phyloP scores from a whole-genome alignment of 1,140 invertebrate species.

The Grapholita molesta region DNA sequence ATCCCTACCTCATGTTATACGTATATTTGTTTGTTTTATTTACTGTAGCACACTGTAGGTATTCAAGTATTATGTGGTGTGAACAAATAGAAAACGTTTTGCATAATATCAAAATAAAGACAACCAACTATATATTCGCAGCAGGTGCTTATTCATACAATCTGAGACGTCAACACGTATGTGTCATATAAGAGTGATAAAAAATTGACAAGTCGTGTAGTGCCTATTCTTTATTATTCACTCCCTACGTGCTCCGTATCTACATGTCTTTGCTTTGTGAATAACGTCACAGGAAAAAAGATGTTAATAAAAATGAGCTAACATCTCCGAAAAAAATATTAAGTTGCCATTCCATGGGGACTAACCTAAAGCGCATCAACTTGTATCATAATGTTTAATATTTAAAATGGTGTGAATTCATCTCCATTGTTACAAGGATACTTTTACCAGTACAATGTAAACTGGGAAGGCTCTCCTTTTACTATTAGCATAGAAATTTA shows the following conservation, averaged over 20 bases:
- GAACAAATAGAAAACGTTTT: background rate
- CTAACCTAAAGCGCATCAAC: slow-evolving; percentile 65
- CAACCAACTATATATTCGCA: background rate
- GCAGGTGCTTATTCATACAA: slow-evolving; percentile 5
- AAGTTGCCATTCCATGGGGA: slow-evolving; percentile 65
- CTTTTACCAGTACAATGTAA: background rate
- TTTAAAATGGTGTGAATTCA: slow-evolving; percentile 47
- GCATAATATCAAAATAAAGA: background rate
- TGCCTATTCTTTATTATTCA: slow-evolving; percentile 44
- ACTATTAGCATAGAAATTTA: no score
- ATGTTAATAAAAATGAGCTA: slow-evolving; percentile 73
- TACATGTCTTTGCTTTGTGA: slow-evolving; percentile 61
- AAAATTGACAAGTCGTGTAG: slow-evolving; percentile 17
- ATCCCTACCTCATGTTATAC: background rate
- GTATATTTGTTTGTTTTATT: background rate
- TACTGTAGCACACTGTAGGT: no score
- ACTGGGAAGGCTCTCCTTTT: background rate
- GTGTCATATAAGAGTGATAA: slow-evolving; percentile 13
- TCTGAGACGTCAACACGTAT: slow-evolving; percentile 9
- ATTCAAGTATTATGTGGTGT: no score
- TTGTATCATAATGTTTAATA: slow-evolving; percentile 71
- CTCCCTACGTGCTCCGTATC: slow-evolving; percentile 45
- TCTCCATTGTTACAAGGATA: slow-evolving; percentile 43
- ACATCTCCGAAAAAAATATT: slow-evolving; percentile 74
- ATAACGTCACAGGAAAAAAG: slow-evolving; percentile 55